Evolutionary conservation across 2,888 invertebrate genomes (phyloP).

Genomic region (Ommatoiulus sabulosus): DNA sequence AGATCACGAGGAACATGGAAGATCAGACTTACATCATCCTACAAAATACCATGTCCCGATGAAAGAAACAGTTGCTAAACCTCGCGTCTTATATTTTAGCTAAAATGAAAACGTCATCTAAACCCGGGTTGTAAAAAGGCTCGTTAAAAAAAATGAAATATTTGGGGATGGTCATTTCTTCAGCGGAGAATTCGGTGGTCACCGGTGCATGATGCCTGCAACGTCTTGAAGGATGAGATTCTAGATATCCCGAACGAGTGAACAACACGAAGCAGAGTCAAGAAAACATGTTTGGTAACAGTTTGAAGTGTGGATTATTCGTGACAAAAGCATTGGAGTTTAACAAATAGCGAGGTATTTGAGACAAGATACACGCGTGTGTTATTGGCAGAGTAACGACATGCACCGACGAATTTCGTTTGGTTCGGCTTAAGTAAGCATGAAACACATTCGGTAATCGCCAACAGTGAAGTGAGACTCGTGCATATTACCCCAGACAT

Average conservation of each 20-base stretch:
- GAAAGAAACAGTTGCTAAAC: not conserved
- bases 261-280: not conserved
- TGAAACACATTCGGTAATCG: constrained; percentile 56
- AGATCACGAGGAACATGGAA: not conserved
- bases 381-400: constrained; percentile 50
- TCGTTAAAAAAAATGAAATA: not conserved
- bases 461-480: constrained; percentile 41
- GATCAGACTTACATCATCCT: not conserved
- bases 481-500: constrained; percentile 32
- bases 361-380: constrained; percentile 45
- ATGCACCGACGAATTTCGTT: constrained; percentile 57
- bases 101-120: not conserved
- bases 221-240: constrained; percentile 20
- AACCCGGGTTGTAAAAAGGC: not conserved
- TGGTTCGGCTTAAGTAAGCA: constrained; percentile 57
- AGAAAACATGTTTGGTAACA: constrained; percentile 42
- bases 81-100: not conserved
- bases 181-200: not conserved
- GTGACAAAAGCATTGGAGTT: constrained; percentile 50
- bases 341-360: constrained; percentile 49
- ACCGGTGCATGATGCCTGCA: constrained; percentile 16
- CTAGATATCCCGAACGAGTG: not conserved
- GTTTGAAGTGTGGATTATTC: constrained; percentile 47
- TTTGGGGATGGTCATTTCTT: constrained; percentile 11
- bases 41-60: not conserved